Evolutionary conservation across 2,888 invertebrate species (phyloP), one percentile per base, ranked within the genome.

Genomic region (Carabus problematicus): DNA sequence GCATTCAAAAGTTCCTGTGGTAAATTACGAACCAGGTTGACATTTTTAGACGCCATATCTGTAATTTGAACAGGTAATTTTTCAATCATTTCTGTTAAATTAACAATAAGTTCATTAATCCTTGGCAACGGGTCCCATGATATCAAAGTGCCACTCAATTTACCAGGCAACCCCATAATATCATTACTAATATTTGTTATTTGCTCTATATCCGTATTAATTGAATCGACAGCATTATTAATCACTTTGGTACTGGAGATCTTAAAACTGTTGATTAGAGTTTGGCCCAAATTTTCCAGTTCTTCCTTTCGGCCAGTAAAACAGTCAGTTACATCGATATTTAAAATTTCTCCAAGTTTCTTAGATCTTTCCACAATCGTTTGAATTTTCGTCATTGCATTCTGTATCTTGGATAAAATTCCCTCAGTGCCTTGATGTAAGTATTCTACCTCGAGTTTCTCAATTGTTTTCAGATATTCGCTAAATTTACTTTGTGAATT

Each of bases 11-110:
- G 45, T 64, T 64, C 55, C 2, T 19, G n/a, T 19, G 64, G 64
- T 56, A 64, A 56, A 19, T 55, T 56, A 43, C 45, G 41, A 14
- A 64, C 43, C 14, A 64, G 12, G 16, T 64, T 41, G 12, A 56
- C 14, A n/a, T 55, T 56, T 16, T 64, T 56, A 2, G 64, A 18
- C 12, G 55, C 18, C 3, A 64, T 64, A 1, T 45, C 29, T 9
- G 64, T 55, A 29, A 64, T 56, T 56, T 64, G 55, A 6, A 43
- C 56, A 18, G 64, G 64, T 55, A 64, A 45, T 42, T 64, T 54
- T 42, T 42, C 42, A 19, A 39, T 14, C 19, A 64, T 43, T 9
- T 54, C 64, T 14, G 18, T 55, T 16, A 64, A 14, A 1, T 56
- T 8, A n/a, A 29, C 42, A 29, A 64, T 56, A 64, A 64, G 55